These are phyloP conservation scores for Heliopora coerulea DNA, from an alignment of 92 coral and sea anemone genomes.

Conservation along the genomic window DNA sequence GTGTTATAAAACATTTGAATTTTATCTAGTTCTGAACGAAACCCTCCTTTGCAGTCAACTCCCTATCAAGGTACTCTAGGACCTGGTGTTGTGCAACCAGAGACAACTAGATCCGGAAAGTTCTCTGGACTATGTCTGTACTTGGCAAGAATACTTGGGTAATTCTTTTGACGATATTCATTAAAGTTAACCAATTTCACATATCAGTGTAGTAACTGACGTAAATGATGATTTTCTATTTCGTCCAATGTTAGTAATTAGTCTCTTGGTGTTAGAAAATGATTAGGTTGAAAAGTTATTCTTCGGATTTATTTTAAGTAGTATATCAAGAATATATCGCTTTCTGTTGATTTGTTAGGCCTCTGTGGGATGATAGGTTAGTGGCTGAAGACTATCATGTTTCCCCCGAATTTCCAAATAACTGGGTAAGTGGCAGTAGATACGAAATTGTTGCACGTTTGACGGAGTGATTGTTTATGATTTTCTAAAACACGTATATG, in stretches of 20 bases:
- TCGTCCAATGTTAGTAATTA: too few relatives aligned
- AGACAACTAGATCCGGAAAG: slow-evolving; percentile 77
- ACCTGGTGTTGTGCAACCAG: slow-evolving; percentile 78
- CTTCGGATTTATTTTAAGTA: too few relatives aligned
- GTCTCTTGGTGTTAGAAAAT: too few relatives aligned
- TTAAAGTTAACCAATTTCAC: too few relatives aligned
- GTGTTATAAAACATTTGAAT: too few relatives aligned
- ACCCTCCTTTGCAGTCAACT: slow-evolving; percentile 60
- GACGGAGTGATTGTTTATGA: neutral
- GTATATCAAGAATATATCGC: too few relatives aligned
- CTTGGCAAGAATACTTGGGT: slow-evolving; percentile 87
- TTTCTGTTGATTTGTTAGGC: too few relatives aligned
- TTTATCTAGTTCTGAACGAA: slow-evolving; percentile 22
- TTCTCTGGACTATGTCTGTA: slow-evolving; percentile 88
- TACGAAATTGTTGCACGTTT: neutral
- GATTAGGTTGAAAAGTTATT: too few relatives aligned
- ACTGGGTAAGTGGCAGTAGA: slow-evolving; percentile 47
- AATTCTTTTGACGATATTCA: neutral
- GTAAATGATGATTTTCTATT: too few relatives aligned
- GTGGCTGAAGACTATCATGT: slow-evolving; percentile 67
- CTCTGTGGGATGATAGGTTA: slow-evolving; percentile 85
- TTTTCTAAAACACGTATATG: neutral
- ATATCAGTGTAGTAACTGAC: too few relatives aligned
- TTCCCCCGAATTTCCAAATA: slow-evolving; percentile 52
- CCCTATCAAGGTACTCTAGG: slow-evolving; percentile 74